A percentile compares a stretch with the other conserved stretches of the same genome.
Conservation (phyloP, 2,797 vertebrate species). For the Malacoctenus gilli region DNA sequence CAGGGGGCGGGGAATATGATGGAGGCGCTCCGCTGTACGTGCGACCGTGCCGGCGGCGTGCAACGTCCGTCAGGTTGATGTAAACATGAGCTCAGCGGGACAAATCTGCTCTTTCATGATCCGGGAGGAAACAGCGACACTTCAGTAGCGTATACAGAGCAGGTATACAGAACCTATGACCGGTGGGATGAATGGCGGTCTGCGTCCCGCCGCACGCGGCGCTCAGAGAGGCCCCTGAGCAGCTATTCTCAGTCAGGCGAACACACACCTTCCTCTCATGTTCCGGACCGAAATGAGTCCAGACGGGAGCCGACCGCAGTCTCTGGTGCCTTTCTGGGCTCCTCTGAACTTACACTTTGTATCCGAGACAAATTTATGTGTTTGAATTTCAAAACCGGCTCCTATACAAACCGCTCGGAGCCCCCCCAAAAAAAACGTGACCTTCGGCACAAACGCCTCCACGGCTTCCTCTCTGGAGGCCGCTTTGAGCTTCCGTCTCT, state of each 20-base stretch:
- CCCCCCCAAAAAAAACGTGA: slow-evolving; percentile 12
- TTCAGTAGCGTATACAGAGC: slow-evolving; percentile 21
- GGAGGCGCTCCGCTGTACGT: slow-evolving; percentile 22
- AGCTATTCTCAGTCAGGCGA: slow-evolving; percentile 20
- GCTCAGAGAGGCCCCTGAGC: slow-evolving; percentile 9
- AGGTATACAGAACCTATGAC: slow-evolving; percentile 13
- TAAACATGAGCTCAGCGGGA: slow-evolving; percentile 24
- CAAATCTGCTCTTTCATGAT: slow-evolving; percentile 44
- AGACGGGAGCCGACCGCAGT: slow-evolving; percentile 39
- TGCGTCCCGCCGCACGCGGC: slow-evolving; percentile 3
- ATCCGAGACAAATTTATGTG: slow-evolving; percentile 5
- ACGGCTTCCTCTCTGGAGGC: no score
- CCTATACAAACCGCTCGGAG: background rate
- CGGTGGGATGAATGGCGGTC: no score
- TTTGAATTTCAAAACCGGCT: background rate
- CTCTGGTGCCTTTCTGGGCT: slow-evolving; percentile 14
- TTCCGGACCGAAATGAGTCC: slow-evolving; percentile 23
- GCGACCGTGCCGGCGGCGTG: no score
- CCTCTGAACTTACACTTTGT: slow-evolving; percentile 12
- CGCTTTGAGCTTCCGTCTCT: no score
- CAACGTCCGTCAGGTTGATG: slow-evolving; percentile 12
- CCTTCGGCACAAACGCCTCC: background rate
- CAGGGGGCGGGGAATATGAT: background rate
- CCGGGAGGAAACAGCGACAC: no score
- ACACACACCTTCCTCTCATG: slow-evolving; percentile 3